Evolutionary conservation across 2,797 vertebrate genomes (phyloP).

Genomic region (Tenualosa thibaudeaui): DNA sequence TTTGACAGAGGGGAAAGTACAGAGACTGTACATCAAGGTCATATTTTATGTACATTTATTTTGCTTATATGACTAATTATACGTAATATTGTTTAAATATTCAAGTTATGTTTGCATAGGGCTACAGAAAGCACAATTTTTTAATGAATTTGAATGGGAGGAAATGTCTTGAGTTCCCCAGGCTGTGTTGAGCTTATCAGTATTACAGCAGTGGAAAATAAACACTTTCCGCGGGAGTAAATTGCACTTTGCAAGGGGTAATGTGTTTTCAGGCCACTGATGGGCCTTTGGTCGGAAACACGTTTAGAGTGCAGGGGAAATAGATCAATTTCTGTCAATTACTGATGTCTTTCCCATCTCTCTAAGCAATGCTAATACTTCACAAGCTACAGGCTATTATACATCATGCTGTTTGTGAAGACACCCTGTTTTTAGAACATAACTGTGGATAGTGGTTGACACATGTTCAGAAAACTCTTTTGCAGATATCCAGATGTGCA

Average conservation of each 20-base stretch:
- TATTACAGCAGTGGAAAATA: background rate
- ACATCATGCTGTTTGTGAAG: background rate
- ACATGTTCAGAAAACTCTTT: background rate
- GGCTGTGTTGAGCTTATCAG: background rate
- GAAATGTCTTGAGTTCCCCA: background rate
- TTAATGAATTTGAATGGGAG: background rate
- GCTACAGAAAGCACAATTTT: background rate
- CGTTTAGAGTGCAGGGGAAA: slow-evolving; percentile 10
- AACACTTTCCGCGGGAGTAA: slow-evolving; percentile 3
- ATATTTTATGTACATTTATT: background rate
- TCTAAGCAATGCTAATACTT: background rate
- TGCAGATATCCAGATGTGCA: slow-evolving; percentile 1
- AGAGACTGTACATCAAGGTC: background rate
- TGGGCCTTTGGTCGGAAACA: slow-evolving; percentile 7
- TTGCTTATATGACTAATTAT: background rate
- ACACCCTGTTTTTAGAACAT: background rate
- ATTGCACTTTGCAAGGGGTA: slow-evolving; percentile 13
- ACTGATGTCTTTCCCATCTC: background rate
- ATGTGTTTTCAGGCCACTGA: slow-evolving; percentile 17
- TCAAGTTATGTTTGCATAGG: background rate
- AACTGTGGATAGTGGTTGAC: background rate
- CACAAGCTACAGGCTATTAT: background rate
- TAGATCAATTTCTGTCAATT: background rate
- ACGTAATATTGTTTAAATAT: background rate
- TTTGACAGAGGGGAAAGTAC: background rate